Base-by-base conservation (phyloP, 1,140 invertebrate species). In the Luehdorfia chinensis region DNA sequence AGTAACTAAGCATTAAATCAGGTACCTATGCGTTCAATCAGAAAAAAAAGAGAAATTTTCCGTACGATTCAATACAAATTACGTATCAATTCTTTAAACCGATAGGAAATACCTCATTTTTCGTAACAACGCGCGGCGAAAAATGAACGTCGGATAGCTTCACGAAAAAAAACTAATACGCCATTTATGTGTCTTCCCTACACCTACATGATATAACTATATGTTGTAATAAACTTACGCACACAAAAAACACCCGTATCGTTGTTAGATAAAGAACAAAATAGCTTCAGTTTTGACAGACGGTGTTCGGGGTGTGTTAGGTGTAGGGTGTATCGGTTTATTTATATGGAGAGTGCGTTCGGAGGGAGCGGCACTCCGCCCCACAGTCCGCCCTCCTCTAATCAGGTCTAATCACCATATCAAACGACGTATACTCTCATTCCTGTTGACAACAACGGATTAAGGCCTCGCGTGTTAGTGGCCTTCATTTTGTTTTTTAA, bases 331-430 rank as follows among this genome's bases (percentile, higher is more conserved):
- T 79, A 77, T 77, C 72, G 73, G 70, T 71, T 83, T 81, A 78
- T 83, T 81, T 81, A 73, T 84, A 80, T 78, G 75, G 66, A 66
- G 76, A 75, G 67, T 77, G 76, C 72, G 77, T 81, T 57, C 52
- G 57, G 66, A 67, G 80, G 72, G 76, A 45, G 55, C 50, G 21
- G 16, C 49, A 23, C 50, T 49, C 61, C 58, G 51, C 51, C 58
- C 60, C 61, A 53, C 51, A 47, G 16, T 30, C 37, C 9, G 23
- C 63, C 70, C 60, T 69, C 77, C 78, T 75, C 75, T 85, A 84
- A 84, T 85, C 80, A 85, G 78, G 59, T 79, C 66, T 85, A 85
- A 85, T 85, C 81, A 85, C 78, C 81, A 85, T 85, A 85, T 85
- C 81, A 85, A 85, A 85, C 78, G 77, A 79, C 78, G 74, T 67